Conservation (phyloP, 2,888 invertebrate species). For the Synanthedon vespiformis region DNA sequence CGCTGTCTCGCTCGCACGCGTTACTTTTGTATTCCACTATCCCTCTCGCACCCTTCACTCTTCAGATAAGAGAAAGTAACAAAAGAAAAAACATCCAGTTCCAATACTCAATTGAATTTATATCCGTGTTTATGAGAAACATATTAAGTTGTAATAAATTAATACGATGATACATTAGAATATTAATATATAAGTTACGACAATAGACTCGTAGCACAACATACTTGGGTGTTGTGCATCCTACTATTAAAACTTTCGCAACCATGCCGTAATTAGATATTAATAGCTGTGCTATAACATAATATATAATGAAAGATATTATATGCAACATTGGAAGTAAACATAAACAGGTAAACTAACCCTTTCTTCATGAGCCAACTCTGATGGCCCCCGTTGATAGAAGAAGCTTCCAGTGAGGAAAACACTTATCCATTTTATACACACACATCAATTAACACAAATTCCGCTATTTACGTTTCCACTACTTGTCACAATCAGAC, state of each 20-base stretch:
- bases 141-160: not conserved
- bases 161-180: no score
- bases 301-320: constrained; percentile 17
- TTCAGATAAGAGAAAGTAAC: constrained; percentile 67
- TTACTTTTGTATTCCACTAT: constrained; percentile 22
- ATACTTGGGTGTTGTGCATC: no score
- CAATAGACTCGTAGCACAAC: no score
- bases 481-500: constrained; percentile 68
- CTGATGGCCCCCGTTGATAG: constrained; percentile 58
- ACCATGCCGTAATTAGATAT: constrained; percentile 25
- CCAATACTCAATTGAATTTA: constrained; percentile 32
- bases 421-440: constrained; percentile 65
- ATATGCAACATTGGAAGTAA: constrained; percentile 30
- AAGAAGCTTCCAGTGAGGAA: constrained; percentile 55
- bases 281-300: constrained; percentile 21
- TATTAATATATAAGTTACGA: constrained; percentile 6
- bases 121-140: constrained; percentile 23
- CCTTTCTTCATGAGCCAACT: constrained; percentile 70
- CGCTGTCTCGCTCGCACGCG: constrained; percentile 39
- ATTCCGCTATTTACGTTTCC: constrained; percentile 55
- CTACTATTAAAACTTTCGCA: constrained; percentile 16
- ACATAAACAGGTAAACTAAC: constrained; percentile 65
- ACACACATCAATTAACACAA: constrained; percentile 60
- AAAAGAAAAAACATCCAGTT: constrained; percentile 60
- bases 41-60: constrained; percentile 63